Conservation (phyloP, 1,140 invertebrate genomes). For the Dinothrombium tinctorium region DNA sequence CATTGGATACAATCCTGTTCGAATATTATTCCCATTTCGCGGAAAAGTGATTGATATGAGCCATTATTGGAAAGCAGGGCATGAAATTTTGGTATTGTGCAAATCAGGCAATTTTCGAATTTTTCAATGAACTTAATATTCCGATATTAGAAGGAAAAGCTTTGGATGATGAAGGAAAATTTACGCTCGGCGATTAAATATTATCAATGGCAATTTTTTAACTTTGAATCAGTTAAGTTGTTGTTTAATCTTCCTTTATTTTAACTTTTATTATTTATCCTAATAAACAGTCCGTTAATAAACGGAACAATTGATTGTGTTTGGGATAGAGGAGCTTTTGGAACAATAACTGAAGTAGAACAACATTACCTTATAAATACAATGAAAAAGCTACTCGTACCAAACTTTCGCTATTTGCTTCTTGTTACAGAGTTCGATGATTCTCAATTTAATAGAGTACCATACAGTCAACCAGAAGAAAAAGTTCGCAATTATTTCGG, state of each 20-base stretch:
- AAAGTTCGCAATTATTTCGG: slow-evolving; percentile 1
- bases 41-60: slow-evolving; percentile 9
- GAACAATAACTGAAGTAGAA: slow-evolving; percentile 7
- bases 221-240: slow-evolving; percentile 4
- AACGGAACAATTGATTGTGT: slow-evolving; percentile 4
- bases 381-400: slow-evolving; percentile 5
- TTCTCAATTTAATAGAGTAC: background rate
- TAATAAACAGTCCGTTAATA: slow-evolving; percentile 1
- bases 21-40: slow-evolving; percentile 5
- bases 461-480: slow-evolving; percentile 7
- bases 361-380: slow-evolving; percentile 3
- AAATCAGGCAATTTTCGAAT: slow-evolving; percentile 2
- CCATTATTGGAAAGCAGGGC: slow-evolving; percentile 3
- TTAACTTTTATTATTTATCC: background rate
- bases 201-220: slow-evolving; percentile 5
- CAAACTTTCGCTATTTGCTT: slow-evolving; percentile 6
- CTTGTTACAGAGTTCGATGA: slow-evolving; percentile 6
- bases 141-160: background rate
- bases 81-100: slow-evolving; percentile 6
- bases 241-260: background rate
- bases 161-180: background rate
- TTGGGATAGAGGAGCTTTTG: slow-evolving; percentile 9
- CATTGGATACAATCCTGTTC: background rate
- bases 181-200: slow-evolving; percentile 1
- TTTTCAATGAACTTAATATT: slow-evolving; percentile 4